Evolutionary conservation across 2,888 invertebrate genomes (phyloP).

Genomic region (Ecliptopera silaceata): DNA sequence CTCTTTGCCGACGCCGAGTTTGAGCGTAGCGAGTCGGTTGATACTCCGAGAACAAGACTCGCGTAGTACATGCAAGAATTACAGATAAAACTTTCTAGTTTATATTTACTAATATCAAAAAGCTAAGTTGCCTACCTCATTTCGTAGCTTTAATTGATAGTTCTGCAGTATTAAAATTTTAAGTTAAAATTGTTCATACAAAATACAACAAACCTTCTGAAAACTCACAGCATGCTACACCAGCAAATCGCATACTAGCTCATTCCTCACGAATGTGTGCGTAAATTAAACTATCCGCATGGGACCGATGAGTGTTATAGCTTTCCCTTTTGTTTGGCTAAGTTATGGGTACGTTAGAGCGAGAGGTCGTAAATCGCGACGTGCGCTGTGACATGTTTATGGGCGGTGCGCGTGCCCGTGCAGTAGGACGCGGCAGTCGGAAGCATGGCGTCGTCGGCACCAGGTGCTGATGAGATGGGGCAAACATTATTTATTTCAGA

Average conservation of each 20-base stretch:
- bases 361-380: slow-evolving; percentile 81
- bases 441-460: slow-evolving; percentile 69
- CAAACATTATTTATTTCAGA: neutral
- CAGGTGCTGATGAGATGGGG: slow-evolving; percentile 37
- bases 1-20: slow-evolving; percentile 74
- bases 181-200: neutral
- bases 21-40: slow-evolving; percentile 67
- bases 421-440: slow-evolving; percentile 74
- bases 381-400: slow-evolving; percentile 81
- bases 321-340: slow-evolving; percentile 82
- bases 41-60: slow-evolving; percentile 69
- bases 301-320: slow-evolving; percentile 82
- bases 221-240: slow-evolving; percentile 48
- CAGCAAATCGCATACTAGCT: slow-evolving; percentile 75
- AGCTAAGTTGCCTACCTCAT: neutral
- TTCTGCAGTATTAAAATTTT: slow-evolving; percentile 5
- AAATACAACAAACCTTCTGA: slow-evolving; percentile 45
- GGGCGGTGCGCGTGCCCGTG: slow-evolving; percentile 76
- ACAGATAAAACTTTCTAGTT: slow-evolving; percentile 35
- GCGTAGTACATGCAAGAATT: slow-evolving; percentile 56
- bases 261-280: slow-evolving; percentile 75
- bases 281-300: slow-evolving; percentile 82
- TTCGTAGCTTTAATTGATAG: neutral
- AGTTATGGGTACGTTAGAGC: slow-evolving; percentile 80
- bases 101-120: slow-evolving; percentile 10